Conservation (phyloP, 2,888 invertebrate genomes). For the Leptarthrus brevirostris region DNA sequence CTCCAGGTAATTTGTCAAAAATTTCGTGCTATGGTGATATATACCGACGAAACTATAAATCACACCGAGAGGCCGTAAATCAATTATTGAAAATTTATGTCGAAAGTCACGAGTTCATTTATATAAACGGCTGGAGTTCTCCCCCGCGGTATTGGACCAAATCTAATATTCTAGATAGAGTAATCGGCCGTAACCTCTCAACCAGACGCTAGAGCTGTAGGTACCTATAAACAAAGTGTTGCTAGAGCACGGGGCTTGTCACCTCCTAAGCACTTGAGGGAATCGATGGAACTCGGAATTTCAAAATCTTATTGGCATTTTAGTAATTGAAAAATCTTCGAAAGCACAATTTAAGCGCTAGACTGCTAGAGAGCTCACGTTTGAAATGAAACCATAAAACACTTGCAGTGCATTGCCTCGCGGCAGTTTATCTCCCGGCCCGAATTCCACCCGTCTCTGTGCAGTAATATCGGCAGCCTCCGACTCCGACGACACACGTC, state of each 20-base stretch:
- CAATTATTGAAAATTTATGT: constrained; percentile 40
- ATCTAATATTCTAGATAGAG: neutral
- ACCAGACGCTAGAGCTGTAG: neutral
- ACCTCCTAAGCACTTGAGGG: neutral
- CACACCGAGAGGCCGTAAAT: constrained; percentile 20
- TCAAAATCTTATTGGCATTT: neutral
- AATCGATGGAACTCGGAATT: neutral
- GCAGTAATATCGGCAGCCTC: constrained; percentile 7
- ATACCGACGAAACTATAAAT: constrained; percentile 2
- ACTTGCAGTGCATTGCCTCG: neutral
- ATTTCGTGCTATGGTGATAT: constrained; percentile 27
- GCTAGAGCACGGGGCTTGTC: too few species aligned
- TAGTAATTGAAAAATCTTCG: neutral
- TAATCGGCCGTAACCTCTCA: neutral
- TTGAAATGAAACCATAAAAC: constrained; percentile 14
- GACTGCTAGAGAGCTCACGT: neutral
- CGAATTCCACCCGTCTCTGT: neutral
- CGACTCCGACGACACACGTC: constrained; percentile 32
- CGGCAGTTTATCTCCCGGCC: neutral
- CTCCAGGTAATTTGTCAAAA: constrained; percentile 22
- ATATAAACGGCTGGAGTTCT: constrained; percentile 2
- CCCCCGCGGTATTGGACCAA: constrained; percentile 11
- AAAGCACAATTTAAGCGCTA: neutral
- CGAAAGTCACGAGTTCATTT: constrained; percentile 35
- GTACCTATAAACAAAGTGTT: too few species aligned